Evolutionary conservation across 2,888 invertebrate species (phyloP), one percentile per base, ranked within the genome.

Genomic region (Epirrita christyi): DNA sequence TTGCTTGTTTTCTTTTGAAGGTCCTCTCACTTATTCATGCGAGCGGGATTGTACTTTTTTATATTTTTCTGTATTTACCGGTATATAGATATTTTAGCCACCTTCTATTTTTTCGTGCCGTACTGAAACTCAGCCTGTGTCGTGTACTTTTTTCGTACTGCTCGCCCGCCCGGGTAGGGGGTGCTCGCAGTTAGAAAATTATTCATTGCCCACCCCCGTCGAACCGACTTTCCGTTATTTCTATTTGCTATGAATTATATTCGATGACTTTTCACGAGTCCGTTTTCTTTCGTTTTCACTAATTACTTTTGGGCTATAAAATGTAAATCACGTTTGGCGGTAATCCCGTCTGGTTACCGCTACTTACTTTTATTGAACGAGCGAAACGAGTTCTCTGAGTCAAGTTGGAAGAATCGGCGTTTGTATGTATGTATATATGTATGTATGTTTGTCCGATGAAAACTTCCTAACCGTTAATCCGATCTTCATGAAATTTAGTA

Each of bases 161-260:
- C 80, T 77, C 84, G 78, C 81, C 75, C 76, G 76, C 72, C 68
- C 78, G 75, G 81, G 75, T 78, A n/a, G 81, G 79, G 88, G 88
- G 87, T 83, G 89, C 88, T 86, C 88, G 86, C 89, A 86, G 90
- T 90, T 89, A 88, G 88, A 86, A 88, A 91, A 91, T 91, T 91
- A 92, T 92, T 91, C 91, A 92, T 92, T 90, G 91, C 91, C 90
- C 83, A 86, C 91, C 91, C 88, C 79, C 86, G 83, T 88, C 87
- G 85, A 89, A 89, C 87, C 80, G 85, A 87, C 86, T 86, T 88
- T 86, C 88, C 87, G 88, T 90, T 91, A 92, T 90, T 91, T 90
- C 84, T 90, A 88, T 89, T 90, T 90, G 91, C 89, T 91, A 91
- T 91, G 89, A 91, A 90, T 90, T 90, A 92, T 91, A 85, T 87